phyloP scores from a whole-genome alignment of 1,140 invertebrate species.

The Pseudachorutes palmiensis region DNA sequence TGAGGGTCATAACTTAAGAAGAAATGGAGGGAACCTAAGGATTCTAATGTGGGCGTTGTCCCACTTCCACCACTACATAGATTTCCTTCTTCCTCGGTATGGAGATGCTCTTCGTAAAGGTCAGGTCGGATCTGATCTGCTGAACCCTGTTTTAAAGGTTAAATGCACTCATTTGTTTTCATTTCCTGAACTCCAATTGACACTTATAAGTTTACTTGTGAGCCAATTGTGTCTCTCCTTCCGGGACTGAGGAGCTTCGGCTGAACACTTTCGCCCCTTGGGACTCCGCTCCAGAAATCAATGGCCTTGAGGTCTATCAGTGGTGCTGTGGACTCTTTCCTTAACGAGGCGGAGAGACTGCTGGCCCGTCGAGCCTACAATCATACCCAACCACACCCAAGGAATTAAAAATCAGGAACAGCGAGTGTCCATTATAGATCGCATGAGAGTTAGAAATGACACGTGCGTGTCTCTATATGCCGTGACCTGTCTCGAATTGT shows the following conservation, averaged over 20 bases:
- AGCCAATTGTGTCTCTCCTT: constrained; percentile 30
- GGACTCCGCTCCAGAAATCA: constrained; percentile 32
- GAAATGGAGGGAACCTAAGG: constrained; percentile 32
- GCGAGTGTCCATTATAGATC: neutral
- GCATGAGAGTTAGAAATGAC: too few relatives aligned
- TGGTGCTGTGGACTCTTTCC: constrained; percentile 29
- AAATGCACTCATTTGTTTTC: neutral
- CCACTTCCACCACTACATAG: constrained; percentile 7
- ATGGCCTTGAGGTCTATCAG: constrained; percentile 32
- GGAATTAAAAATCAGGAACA: neutral
- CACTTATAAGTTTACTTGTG: constrained; percentile 25
- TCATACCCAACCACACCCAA: neutral
- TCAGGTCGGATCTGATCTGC: constrained; percentile 36
- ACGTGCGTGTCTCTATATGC: too few relatives aligned
- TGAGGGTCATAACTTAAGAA: constrained; percentile 30
- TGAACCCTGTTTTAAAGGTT: constrained; percentile 16
- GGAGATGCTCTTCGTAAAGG: constrained; percentile 23
- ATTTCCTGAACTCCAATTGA: neutral
- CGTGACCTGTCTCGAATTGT: too few relatives aligned
- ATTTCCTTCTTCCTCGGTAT: neutral
- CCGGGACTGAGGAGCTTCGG: constrained; percentile 25
- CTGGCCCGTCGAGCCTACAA: constrained; percentile 24
- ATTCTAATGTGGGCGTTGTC: constrained; percentile 15
- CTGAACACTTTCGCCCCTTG: constrained; percentile 24
- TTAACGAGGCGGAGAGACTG: constrained; percentile 13